A percentile compares a stretch with the other conserved stretches of the same genome.
Conservation (phyloP, 2,797 vertebrate genomes). For the Pseudomugil gertrudae region DNA sequence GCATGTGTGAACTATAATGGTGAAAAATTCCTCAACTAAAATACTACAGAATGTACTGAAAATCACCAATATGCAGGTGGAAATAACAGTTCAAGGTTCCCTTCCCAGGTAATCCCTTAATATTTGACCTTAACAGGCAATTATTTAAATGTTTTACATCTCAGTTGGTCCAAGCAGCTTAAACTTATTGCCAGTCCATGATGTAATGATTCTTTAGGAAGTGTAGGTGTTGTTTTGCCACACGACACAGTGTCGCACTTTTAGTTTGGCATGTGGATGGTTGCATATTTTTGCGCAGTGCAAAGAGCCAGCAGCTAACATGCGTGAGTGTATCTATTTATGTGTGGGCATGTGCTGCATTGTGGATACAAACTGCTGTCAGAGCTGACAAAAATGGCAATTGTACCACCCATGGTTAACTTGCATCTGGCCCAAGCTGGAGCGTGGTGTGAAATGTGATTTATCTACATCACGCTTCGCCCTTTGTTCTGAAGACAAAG, state of each 20-base stretch:
- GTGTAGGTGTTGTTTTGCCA: constrained; percentile 65
- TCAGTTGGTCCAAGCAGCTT: not conserved
- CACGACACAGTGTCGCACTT: constrained; percentile 57
- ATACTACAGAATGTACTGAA: not conserved
- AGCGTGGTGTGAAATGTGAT: constrained; percentile 82
- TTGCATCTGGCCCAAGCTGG: constrained; percentile 61
- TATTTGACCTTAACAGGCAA: too few relatives aligned
- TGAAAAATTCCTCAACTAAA: not conserved
- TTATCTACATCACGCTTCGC: constrained; percentile 65
- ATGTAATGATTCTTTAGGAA: constrained; percentile 44
- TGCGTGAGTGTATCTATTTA: constrained; percentile 62
- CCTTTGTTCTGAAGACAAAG: constrained; percentile 73
- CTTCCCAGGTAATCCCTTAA: too few relatives aligned
- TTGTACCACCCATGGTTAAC: constrained; percentile 67
- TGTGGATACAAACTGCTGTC: constrained; percentile 45
- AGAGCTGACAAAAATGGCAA: constrained; percentile 45
- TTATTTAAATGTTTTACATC: too few relatives aligned
- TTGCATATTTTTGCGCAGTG: constrained; percentile 67
- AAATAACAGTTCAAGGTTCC: not conserved
- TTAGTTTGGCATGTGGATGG: constrained; percentile 55
- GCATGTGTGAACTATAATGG: not conserved
- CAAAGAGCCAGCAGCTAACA: constrained; percentile 56
- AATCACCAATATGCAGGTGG: not conserved
- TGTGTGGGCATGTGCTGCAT: constrained; percentile 49
- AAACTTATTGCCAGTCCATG: constrained; percentile 1